Percentiles rank a stretch among this genome's conserved stretches.
Evolutionary conservation across 2,888 invertebrate species (phyloP).

Genomic region (Zelleria hepariella): DNA sequence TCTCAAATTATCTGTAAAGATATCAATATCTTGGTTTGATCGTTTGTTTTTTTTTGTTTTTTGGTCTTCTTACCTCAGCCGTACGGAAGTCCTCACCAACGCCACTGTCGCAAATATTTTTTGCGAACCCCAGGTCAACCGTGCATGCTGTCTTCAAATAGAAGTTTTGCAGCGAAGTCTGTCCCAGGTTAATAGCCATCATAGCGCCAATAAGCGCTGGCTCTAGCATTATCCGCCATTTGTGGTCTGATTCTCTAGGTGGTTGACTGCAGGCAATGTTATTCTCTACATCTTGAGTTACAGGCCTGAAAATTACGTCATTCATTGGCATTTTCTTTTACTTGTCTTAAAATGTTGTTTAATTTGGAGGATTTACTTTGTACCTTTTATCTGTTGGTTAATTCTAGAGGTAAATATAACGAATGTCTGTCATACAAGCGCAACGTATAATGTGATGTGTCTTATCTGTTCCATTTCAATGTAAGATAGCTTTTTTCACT

Average conservation of each 20-base stretch:
- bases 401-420: no score
- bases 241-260: constrained; percentile 21
- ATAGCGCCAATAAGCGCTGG: constrained; percentile 80
- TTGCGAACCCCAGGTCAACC: constrained; percentile 75
- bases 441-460: no score
- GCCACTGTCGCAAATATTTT: constrained; percentile 74
- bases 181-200: constrained; percentile 68
- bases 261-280: constrained; percentile 19
- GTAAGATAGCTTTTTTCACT: no score
- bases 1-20: constrained; percentile 7
- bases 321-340: background rate
- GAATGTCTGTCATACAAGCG: no score
- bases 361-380: no score
- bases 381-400: no score
- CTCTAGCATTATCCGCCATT: constrained; percentile 74
- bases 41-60: background rate
- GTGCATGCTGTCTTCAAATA: constrained; percentile 82
- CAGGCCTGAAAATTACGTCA: constrained; percentile 21
- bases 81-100: constrained; percentile 47
- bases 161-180: constrained; percentile 80
- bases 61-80: constrained; percentile 37
- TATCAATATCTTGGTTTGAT: background rate
- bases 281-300: constrained; percentile 20
- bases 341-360: background rate
- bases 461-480: no score